Evolutionary conservation across 2,888 invertebrate species (phyloP).

Genomic region (Drosophila peninsularis): DNA sequence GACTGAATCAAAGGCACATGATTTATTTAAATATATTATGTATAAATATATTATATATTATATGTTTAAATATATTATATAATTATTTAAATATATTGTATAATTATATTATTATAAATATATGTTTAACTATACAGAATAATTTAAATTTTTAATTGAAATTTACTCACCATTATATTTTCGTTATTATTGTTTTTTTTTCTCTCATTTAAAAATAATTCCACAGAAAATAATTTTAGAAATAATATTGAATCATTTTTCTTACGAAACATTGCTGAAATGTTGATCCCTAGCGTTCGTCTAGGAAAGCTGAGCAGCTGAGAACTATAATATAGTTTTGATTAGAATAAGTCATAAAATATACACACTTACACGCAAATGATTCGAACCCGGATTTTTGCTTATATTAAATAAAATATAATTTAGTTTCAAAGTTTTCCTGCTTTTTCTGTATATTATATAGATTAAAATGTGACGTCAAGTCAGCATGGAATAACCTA

Average conservation of each 20-base stretch:
- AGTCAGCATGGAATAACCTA: constrained; percentile 10
- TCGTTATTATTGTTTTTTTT: too few species aligned
- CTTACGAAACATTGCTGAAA: background rate
- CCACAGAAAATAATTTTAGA: background rate
- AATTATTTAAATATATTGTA: too few species aligned
- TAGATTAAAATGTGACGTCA: constrained; percentile 18
- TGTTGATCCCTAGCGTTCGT: background rate
- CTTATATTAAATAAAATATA: background rate
- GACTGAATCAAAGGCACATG: too few species aligned
- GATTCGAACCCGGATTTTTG: constrained; percentile 13
- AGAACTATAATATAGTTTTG: constrained; percentile 1
- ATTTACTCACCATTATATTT: too few species aligned
- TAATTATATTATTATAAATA: too few species aligned
- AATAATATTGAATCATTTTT: background rate
- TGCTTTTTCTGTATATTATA: background rate
- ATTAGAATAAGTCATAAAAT: background rate
- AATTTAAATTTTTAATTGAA: too few species aligned
- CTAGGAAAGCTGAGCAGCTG: background rate
- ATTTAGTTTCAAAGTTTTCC: background rate
- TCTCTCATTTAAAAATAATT: background rate
- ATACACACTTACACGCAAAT: background rate
- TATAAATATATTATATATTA: too few species aligned
- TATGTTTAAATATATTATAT: too few species aligned
- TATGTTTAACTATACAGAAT: too few species aligned
- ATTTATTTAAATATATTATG: too few species aligned